Evolutionary conservation across 2,888 invertebrate species (phyloP), one percentile per base, ranked within the genome.

Genomic region (Plusia festucae): DNA sequence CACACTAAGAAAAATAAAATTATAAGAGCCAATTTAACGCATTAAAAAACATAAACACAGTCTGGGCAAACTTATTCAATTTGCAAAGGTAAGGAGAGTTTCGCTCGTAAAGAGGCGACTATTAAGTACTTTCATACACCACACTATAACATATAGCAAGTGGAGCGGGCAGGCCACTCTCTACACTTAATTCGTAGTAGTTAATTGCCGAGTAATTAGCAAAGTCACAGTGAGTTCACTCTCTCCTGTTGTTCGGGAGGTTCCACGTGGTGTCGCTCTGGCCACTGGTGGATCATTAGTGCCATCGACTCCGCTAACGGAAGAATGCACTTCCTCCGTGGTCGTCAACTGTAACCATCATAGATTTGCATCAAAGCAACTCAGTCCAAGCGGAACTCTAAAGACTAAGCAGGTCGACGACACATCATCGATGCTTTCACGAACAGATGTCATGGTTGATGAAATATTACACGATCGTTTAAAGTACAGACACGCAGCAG

Each of bases 131-230:
- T 94, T 93, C 93, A 89, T 90, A 88, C 88, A 85, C 90, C 85
- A 88, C 89, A 87, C 88, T 90, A 92, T 92, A 93, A 91, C 91
- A 92, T 91, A 92, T 93, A 91, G 82, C 91, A 94, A 94, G 93
- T 95, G 93, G 94, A 95, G 94, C 94, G 92, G 89, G 90, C 88
- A 88, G 83, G 88, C 91, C 89, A 91, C 94, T 94, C 94, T 94
- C 93, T 93, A 92, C 89, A 88, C 88, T 88, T 88, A 91, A 91
- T 91, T 92, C 88, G 90, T 92, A 89, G 88, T 89, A 88, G 88
- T 88, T 94, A 94, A 93, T 93, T 92, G 89, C 86, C 65, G 85
- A 73, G 86, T 88, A 93, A 93, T 94, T 93, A 93, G 90, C 84
- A 81, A 83, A 85, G 83, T 88, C 79, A 84, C 83, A 85, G 83